Evolutionary conservation across 2,797 vertebrate genomes (phyloP).

Genomic region (Buceros bicornis): DNA sequence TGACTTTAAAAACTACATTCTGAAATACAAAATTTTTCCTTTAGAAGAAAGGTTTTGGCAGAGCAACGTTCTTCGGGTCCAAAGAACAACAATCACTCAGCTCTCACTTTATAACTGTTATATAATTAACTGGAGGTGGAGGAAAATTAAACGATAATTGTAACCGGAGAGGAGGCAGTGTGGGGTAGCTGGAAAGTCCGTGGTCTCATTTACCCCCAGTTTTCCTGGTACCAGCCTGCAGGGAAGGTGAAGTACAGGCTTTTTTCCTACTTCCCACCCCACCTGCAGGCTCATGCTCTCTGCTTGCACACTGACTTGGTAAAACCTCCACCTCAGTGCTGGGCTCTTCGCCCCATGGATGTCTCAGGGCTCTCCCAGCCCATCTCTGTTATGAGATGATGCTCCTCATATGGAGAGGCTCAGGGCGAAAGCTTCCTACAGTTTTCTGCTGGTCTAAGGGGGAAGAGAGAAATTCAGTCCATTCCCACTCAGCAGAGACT

Average conservation of each 20-base stretch:
- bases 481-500: not conserved
- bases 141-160: not conserved
- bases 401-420: not conserved
- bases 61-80: not conserved
- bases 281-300: rapidly evolving
- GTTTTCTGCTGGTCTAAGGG: not conserved
- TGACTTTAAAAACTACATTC: not conserved
- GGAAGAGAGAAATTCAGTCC: not conserved
- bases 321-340: not conserved
- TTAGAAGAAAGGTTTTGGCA: not conserved
- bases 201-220: not conserved
- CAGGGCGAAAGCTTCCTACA: not conserved
- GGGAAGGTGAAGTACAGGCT: not conserved
- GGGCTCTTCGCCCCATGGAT: not conserved
- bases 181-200: rapidly evolving
- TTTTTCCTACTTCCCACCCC: not conserved
- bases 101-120: not conserved
- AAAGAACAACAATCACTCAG: not conserved
- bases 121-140: not conserved
- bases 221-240: not conserved
- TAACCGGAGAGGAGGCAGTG: not conserved
- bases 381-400: not conserved
- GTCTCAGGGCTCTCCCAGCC: not conserved
- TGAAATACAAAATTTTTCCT: not conserved
- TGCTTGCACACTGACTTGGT: not conserved